Base-by-base conservation (phyloP, 2,888 invertebrate genomes). In the Zhuqinia jingwanae region DNA sequence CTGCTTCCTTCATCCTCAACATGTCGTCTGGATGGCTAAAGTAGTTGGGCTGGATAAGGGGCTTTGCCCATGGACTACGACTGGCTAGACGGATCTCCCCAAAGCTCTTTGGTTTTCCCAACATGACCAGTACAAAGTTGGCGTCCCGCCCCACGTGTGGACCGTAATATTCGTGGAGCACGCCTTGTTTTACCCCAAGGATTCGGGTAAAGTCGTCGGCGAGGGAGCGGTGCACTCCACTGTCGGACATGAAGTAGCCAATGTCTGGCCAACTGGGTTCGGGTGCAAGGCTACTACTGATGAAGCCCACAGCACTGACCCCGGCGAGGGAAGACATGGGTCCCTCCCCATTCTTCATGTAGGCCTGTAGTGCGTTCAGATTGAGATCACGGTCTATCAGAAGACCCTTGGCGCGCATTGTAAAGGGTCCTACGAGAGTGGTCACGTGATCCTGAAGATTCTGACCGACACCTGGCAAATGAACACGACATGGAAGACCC, bases 301-400 rank as follows among this genome's bases (percentile, higher is more conserved):
- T 88, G 53, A 88, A 88, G 45, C 89, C 90, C 30, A 89, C 87
- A 15, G 89, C 88, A n/a, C 89, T 89, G 10, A 90, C 88, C 1
- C 89, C 90, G 2, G 89, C 85, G 1, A 89, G 53, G 2, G 89
- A 89, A 17, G 88, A 87, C 53, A 90, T 85, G 11, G 90, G 90
- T 22, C 90, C 90, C 22, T 85, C 78, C 5, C 76, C 78, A 50
- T 85, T 80, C 13, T 77, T 85, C 27, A 88, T 83, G 77, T 84
- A 90, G 2, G 86, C 77, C 20, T 89, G 82, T 0, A 90, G 60
- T 15, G 89, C 86, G 13, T 88, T 78, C 10, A 89, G 58, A 53
- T 88, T 88, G 8, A 89, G 47, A 53, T 90, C 90, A 17, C 90
- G 80, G 47, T 89, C 89, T n/a, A 88, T 84, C 2, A 89, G 47